Conservation (phyloP, 2,113 vertebrate species). For the Pteropus alecto region DNA sequence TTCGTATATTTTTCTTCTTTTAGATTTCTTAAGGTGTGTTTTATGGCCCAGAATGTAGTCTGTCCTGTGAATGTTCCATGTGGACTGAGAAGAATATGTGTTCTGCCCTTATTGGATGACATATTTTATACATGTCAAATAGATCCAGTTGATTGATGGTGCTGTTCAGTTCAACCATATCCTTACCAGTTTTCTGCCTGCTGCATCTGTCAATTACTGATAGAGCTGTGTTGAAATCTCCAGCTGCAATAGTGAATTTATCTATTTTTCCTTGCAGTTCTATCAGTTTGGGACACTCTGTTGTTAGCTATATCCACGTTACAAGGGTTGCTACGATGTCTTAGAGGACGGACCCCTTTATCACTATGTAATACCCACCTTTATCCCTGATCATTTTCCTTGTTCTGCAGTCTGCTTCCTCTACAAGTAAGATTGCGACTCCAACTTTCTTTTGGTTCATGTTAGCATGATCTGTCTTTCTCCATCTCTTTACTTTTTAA, state of each 20-base stretch:
- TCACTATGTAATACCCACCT: neutral
- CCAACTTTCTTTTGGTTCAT: neutral
- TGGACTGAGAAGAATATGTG: neutral
- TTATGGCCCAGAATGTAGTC: neutral
- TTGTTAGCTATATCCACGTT: neutral
- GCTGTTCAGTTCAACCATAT: neutral
- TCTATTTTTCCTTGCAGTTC: neutral
- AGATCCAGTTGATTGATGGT: conserved; percentile 7
- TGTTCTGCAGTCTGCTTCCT: neutral
- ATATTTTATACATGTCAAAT: neutral
- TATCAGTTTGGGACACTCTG: neutral
- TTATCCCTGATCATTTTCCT: neutral
- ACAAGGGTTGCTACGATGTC: neutral
- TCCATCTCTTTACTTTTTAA: neutral
- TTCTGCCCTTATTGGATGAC: neutral
- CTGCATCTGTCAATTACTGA: neutral
- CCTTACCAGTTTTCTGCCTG: neutral
- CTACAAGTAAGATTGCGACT: neutral
- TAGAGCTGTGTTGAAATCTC: neutral
- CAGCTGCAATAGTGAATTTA: neutral
- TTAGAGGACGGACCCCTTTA: neutral
- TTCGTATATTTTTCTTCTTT: neutral
- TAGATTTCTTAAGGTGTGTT: neutral
- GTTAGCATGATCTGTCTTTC: neutral
- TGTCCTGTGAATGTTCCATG: neutral